Base-by-base conservation (phyloP, 1,140 invertebrate genomes). In the Eriocheir sinensis region DNA sequence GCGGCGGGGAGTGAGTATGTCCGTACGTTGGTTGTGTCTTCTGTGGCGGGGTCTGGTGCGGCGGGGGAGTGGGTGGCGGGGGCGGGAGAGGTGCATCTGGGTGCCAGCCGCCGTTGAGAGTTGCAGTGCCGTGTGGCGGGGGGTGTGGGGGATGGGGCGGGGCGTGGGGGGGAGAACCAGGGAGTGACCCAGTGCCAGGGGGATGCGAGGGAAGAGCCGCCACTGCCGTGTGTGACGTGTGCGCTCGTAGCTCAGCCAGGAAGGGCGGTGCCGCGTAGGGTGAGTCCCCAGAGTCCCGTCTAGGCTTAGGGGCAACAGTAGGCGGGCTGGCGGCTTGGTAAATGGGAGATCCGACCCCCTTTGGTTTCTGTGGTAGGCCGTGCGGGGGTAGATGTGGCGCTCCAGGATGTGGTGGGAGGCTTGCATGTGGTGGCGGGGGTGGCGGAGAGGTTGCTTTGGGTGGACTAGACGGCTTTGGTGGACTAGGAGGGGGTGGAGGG, bases 311-410 rank as follows among this genome's bases (percentile, higher is more conserved):
- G 53, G 95, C 95, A n/a, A 96, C 95, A 15, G 94, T 93, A 30
- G 95, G 95, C 34, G 95, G 95, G 38, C 91, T 92, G 27, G 94
- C 83, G n/a, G 93, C 40, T 79, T 95, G 95, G 80, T 95, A 95
- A 17, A 95, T 85, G 12, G 94, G 94, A 44, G 94, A 95, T 44
- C 86, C 93, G 48, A 79, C 60, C 79, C 90, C 89, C 93, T 95
- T 95, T 3, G 93, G 92, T 80, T 96, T 96, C n/a, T 92, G 90
- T 36, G 93, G 92, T 36, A 83, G 53, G 86, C 95, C 48, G 44
- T 88, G 80, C 21, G 93, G 98, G 12, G 97, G 97, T 0, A 98
- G 98, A 3, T 98, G 98, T 0, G 98, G 98, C 2, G 98, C 98
- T 21, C 98, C 98, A 2, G 98, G 88, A 96, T 30, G 98, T 98